phyloP scores from a whole-genome alignment of 2,888 invertebrate genomes.

The Hoplodrina blanda region DNA sequence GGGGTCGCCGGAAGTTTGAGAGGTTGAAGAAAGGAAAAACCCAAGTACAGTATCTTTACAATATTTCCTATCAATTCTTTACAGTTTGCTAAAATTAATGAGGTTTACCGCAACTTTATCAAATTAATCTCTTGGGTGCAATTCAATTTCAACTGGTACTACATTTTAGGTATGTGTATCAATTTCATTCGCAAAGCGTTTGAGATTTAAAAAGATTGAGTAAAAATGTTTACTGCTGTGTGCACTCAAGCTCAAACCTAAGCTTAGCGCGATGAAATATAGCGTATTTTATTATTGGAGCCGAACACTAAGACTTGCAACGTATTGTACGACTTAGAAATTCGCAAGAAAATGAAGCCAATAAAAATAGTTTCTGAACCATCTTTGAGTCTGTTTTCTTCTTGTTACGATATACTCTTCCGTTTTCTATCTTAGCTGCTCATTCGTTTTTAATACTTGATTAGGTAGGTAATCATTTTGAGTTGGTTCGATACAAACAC shows the following conservation, averaged over 20 bases:
- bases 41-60: not conserved
- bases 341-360: conserved; percentile 23
- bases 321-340: conserved; percentile 21
- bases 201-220: conserved; percentile 52
- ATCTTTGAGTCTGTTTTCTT: conserved; percentile 3
- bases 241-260: conserved; percentile 29
- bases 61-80: conserved; percentile 3
- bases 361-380: conserved; percentile 36
- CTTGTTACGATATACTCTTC: not conserved
- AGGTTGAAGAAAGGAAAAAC: not conserved
- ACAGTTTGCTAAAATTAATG: conserved; percentile 9
- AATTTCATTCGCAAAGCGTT: conserved; percentile 31
- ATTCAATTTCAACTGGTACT: conserved; percentile 23
- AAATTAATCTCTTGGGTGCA: conserved; percentile 14
- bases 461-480: not conserved
- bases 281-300: conserved; percentile 50
- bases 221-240: conserved; percentile 43
- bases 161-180: conserved; percentile 38
- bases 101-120: conserved; percentile 11
- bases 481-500: too few species aligned
- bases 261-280: conserved; percentile 44
- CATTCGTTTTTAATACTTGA: not conserved
- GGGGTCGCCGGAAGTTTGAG: not conserved
- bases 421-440: not conserved
- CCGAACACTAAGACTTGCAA: conserved; percentile 16